These are phyloP conservation scores for Acridotheres tristis DNA, from an alignment of 2,797 vertebrate genomes.

Conservation along the genomic window DNA sequence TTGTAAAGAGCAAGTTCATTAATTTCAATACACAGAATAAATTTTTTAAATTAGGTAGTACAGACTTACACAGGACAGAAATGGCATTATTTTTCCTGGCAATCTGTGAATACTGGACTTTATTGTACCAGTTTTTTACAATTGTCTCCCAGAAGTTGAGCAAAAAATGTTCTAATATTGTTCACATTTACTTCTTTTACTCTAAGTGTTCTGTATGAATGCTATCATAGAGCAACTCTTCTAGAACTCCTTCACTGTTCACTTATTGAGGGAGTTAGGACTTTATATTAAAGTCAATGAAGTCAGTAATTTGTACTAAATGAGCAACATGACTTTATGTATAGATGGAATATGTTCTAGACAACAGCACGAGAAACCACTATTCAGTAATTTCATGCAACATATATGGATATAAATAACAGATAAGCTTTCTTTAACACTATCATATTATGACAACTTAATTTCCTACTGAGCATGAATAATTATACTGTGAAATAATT, in stretches of 20 bases:
- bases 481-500: conserved; percentile 75
- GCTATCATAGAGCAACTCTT: neutral
- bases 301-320: conserved; percentile 18
- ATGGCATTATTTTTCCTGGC: neutral
- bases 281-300: neutral
- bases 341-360: neutral
- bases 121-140: neutral
- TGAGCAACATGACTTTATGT: neutral
- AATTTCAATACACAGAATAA: neutral
- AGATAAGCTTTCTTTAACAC: conserved; percentile 74
- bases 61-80: neutral
- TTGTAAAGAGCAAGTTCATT: neutral
- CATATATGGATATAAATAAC: conserved; percentile 59
- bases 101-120: neutral
- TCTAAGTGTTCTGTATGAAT: neutral
- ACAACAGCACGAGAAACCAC: conserved; percentile 22
- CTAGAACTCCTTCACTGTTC: neutral
- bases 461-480: conserved; percentile 76
- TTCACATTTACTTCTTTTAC: neutral
- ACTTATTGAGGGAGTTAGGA: neutral
- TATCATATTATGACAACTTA: conserved; percentile 76
- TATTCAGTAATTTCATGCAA: conserved; percentile 48
- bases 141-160: neutral
- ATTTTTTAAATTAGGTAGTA: neutral
- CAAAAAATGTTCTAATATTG: neutral